Conservation (phyloP, 1,140 invertebrate species). For the Oedothorax gibbosus region DNA sequence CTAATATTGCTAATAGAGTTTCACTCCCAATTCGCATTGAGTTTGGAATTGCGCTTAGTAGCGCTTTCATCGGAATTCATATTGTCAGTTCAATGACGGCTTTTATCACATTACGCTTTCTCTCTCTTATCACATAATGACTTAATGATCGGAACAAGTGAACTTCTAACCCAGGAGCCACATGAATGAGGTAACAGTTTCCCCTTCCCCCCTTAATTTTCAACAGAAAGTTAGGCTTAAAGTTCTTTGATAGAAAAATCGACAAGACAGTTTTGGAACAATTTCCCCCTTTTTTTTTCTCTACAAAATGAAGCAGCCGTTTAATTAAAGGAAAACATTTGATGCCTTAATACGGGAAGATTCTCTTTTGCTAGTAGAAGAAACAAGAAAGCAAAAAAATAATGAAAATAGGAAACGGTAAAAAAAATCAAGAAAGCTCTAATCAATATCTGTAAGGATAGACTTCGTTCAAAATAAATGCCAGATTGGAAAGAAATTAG, state of each 20-base stretch:
- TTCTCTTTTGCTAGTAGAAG: slow-evolving; percentile 17
- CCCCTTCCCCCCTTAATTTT: neutral
- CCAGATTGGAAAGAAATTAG: slow-evolving; percentile 35
- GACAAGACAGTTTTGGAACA: slow-evolving; percentile 33
- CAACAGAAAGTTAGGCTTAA: neutral
- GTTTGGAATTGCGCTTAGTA: slow-evolving; percentile 2
- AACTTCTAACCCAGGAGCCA: slow-evolving; percentile 11
- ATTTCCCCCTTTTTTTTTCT: slow-evolving; percentile 2
- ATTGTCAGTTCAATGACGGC: slow-evolving; percentile 22
- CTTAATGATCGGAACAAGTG: slow-evolving; percentile 35
- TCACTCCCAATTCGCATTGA: no score
- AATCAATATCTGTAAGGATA: slow-evolving; percentile 41
- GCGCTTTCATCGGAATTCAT: slow-evolving; percentile 16
- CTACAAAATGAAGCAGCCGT: slow-evolving; percentile 33
- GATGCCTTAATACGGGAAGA: slow-evolving; percentile 42
- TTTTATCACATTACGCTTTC: slow-evolving; percentile 8
- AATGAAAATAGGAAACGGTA: neutral
- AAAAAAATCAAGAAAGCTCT: slow-evolving; percentile 7
- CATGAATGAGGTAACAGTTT: slow-evolving; percentile 8
- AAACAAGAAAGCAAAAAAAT: slow-evolving; percentile 8
- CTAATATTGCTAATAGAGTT: no score
- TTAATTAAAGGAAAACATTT: slow-evolving; percentile 52
- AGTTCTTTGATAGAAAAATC: slow-evolving; percentile 38
- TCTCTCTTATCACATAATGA: slow-evolving; percentile 29
- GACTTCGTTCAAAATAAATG: slow-evolving; percentile 33